Percentiles rank a stretch among this genome's conserved stretches.
These are phyloP conservation scores for Mactromeris polynyma DNA, from an alignment of 2,888 invertebrate genomes.

Conservation along the genomic window DNA sequence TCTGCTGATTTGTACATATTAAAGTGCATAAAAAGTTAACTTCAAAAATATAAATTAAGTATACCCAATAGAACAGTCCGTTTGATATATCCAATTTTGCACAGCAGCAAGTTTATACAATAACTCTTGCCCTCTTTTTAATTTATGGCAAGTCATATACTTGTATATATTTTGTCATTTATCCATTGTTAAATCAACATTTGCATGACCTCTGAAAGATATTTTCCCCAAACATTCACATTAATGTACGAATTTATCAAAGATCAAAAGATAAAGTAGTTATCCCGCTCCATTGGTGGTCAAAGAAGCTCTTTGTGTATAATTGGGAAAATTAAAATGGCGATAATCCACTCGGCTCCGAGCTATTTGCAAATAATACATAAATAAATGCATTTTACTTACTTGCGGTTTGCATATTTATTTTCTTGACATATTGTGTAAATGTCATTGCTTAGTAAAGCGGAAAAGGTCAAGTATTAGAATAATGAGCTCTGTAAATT, in stretches of 20 bases:
- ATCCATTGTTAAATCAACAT: not conserved
- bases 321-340: conserved; percentile 4
- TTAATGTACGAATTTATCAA: conserved; percentile 28
- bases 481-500: not conserved
- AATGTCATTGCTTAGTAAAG: conserved; percentile 20
- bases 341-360: conserved; percentile 24
- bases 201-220: not conserved
- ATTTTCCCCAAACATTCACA: conserved; percentile 24
- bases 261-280: conserved; percentile 26
- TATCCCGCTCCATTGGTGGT: conserved; percentile 1
- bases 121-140: not conserved
- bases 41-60: not conserved
- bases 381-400: conserved; percentile 34
- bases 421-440: conserved; percentile 32
- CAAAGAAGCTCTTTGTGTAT: conserved; percentile 11
- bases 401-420: conserved; percentile 20
- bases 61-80: not conserved
- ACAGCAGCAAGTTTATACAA: not conserved
- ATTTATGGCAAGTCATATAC: not conserved
- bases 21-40: not conserved
- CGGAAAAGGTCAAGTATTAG: conserved; percentile 22
- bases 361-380: conserved; percentile 25
- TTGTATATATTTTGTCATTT: not conserved
- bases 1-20: too few species aligned
- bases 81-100: not conserved